phyloP scores from a whole-genome alignment of 2,113 vertebrate species.

The Carlito syrichta region DNA sequence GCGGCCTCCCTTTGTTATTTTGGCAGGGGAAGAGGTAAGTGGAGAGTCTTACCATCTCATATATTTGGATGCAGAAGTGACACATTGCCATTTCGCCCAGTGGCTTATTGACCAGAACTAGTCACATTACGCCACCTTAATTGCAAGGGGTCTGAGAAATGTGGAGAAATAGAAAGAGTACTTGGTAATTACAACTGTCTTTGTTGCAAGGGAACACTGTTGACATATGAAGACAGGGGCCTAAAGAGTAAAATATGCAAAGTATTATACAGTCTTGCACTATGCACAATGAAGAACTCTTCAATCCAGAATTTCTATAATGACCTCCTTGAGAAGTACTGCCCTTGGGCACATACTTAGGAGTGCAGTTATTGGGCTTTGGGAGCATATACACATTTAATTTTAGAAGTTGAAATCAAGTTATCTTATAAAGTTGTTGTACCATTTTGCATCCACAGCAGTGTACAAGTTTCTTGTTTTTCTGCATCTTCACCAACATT shows the following conservation, averaged over 20 bases:
- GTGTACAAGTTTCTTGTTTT: background rate
- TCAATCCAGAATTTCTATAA: background rate
- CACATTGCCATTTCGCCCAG: background rate
- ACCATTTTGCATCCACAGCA: background rate
- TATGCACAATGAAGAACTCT: background rate
- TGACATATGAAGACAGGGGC: background rate
- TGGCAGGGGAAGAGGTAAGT: background rate
- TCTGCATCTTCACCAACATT: background rate
- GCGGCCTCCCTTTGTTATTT: background rate
- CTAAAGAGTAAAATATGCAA: background rate
- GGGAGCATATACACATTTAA: background rate
- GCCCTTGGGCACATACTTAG: background rate
- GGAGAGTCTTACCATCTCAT: background rate
- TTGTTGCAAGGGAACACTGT: background rate
- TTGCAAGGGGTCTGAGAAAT: background rate
- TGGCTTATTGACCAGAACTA: background rate
- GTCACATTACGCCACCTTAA: background rate
- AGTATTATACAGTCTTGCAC: background rate
- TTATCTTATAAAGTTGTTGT: background rate
- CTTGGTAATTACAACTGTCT: background rate
- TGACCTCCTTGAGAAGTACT: background rate
- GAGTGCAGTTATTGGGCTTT: background rate
- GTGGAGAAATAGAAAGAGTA: background rate
- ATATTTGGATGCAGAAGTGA: background rate
- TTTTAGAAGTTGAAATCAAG: background rate